Conservation (phyloP, 1,140 invertebrate species). For the Bilobella aurantiaca region DNA sequence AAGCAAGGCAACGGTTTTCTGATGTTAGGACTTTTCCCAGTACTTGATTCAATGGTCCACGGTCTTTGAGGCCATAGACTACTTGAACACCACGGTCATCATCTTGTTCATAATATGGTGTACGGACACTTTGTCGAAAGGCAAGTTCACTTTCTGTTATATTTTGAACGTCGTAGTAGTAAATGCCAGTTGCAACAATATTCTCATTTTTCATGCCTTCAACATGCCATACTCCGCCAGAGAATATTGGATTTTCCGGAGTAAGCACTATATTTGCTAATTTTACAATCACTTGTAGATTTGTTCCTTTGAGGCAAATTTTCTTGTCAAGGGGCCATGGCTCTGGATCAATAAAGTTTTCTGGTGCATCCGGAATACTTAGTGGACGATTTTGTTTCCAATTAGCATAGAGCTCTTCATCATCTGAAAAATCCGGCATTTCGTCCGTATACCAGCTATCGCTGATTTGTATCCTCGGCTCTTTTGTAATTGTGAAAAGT, state of each 20-base stretch:
- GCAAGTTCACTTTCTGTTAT: constrained; percentile 10
- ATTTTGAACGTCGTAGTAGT: constrained; percentile 12
- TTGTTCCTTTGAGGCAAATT: too few relatives aligned
- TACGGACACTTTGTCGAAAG: constrained; percentile 7
- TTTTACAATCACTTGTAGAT: too few relatives aligned
- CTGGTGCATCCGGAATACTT: too few relatives aligned
- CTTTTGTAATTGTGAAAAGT: too few relatives aligned
- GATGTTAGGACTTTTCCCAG: constrained; percentile 1
- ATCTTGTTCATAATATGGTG: constrained; percentile 2
- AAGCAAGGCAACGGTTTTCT: constrained; percentile 10
- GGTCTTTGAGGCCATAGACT: constrained; percentile 1
- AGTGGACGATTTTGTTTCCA: too few relatives aligned
- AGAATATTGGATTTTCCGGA: constrained; percentile 10
- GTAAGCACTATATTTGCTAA: too few relatives aligned
- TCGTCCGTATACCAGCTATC: too few relatives aligned
- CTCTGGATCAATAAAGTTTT: too few relatives aligned
- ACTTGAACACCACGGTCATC: not conserved
- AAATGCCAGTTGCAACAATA: constrained; percentile 14
- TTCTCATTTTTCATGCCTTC: constrained; percentile 18
- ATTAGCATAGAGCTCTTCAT: too few relatives aligned
- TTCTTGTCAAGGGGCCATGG: too few relatives aligned
- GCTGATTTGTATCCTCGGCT: too few relatives aligned
- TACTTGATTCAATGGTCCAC: constrained; percentile 9
- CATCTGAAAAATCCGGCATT: too few relatives aligned
- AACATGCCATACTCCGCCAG: constrained; percentile 8